Evolutionary conservation across 1,140 invertebrate genomes (phyloP), one percentile per base, ranked within the genome.

Genomic region (Lethrus apterus): DNA sequence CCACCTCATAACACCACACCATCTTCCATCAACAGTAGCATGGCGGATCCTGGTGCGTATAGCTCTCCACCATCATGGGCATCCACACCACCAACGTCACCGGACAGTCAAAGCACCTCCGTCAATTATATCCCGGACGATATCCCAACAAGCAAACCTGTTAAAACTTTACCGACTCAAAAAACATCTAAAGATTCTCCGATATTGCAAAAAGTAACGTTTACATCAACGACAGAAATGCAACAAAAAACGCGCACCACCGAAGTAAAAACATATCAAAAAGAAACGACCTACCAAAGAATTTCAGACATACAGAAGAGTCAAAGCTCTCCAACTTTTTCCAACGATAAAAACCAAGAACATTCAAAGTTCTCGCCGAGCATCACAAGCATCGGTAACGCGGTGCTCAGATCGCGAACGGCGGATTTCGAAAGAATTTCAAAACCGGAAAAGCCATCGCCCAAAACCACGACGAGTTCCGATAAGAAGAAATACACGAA

Each of bases 341-440:
- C 3, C 44, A 48, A 13, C 48, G 45, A 24, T 58, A 47, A 51
- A 30, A 38, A 30, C 52, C 54, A 56, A 60, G 11, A 50, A 52
- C 34, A 67, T 69, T 32, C 61, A 1, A 70, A 66, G 49, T 58
- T 64, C 26, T 77, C 75, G 10, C 68, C 77, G 2, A 78, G 74
- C 55, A 82, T 82, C 54, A 75, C 78, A 0, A 80, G 70, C 49
- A 80, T 82, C 36, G 79, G 79, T 5, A 78, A 78, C 19, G 78
- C 76, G 11, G 79, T 82, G 19, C 59, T 83, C 40, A 69, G 75
- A 50, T 81, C 80, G 2, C 80, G 80, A 62, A 81, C 79, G 0
- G 79, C 76, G 0, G 78, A 83, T 50, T 78, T 83, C 51, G 79
- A 82, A 54, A 70, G 77, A 54, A 78, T 80, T 61, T 50, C 48